A percentile compares a stretch with the other conserved stretches of the same genome.
phyloP scores from a whole-genome alignment of 2,888 invertebrate genomes.

The Ernsta delagoae region DNA sequence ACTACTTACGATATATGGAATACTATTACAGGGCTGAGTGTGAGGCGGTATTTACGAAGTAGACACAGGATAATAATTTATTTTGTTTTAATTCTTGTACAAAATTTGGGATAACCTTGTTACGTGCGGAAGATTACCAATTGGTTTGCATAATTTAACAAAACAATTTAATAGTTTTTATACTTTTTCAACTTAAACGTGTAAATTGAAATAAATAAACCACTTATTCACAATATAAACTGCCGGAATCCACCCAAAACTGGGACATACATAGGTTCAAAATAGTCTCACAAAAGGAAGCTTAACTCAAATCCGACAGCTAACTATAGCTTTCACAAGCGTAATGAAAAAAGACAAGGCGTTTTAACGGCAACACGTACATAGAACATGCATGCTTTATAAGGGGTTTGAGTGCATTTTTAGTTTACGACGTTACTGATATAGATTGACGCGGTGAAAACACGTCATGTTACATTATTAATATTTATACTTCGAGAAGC shows the following conservation, averaged over 20 bases:
- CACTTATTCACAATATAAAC: not conserved
- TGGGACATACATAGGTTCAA: not conserved
- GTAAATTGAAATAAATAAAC: not conserved
- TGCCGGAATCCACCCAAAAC: not conserved
- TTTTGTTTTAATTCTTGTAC: too few relatives aligned
- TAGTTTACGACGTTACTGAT: not conserved
- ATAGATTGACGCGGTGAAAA: not conserved
- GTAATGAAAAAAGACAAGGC: conserved; percentile 23
- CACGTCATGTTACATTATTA: not conserved
- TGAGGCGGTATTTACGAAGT: too few relatives aligned
- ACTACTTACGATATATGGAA: too few relatives aligned
- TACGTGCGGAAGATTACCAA: too few relatives aligned
- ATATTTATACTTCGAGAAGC: not conserved
- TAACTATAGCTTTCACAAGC: conserved; percentile 2
- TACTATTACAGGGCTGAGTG: too few relatives aligned
- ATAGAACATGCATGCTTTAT: not conserved
- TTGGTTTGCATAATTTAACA: too few relatives aligned
- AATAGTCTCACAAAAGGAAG: not conserved
- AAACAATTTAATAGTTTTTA: too few relatives aligned
- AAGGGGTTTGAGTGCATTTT: not conserved
- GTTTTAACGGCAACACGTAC: conserved; percentile 6
- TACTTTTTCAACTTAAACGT: too few relatives aligned
- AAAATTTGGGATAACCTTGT: too few relatives aligned
- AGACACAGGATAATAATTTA: too few relatives aligned
- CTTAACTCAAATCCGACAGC: not conserved